Conservation (phyloP, 2,113 vertebrate species). For the Mastomys natalensis region DNA sequence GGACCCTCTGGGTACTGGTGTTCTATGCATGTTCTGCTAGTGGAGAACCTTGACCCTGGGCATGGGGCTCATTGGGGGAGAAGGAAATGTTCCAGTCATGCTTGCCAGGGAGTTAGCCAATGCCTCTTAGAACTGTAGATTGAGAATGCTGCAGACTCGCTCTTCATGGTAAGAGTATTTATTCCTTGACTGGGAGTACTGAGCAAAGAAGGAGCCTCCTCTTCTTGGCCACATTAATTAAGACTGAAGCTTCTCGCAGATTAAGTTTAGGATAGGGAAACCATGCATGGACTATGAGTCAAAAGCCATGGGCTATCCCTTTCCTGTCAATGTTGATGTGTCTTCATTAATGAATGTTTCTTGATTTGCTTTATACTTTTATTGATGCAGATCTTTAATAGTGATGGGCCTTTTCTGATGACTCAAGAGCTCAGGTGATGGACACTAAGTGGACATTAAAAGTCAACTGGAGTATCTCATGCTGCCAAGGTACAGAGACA, state of each 20-base stretch:
- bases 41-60: neutral
- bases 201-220: neutral
- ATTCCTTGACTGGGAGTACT: neutral
- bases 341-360: neutral
- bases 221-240: neutral
- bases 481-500: neutral
- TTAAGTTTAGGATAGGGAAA: neutral
- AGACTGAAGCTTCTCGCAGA: neutral
- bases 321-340: neutral
- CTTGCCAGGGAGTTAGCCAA: neutral
- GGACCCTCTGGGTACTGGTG: neutral
- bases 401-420: neutral
- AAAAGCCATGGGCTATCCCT: neutral
- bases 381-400: neutral
- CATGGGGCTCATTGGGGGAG: neutral
- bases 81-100: neutral
- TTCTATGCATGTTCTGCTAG: neutral
- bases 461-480: neutral
- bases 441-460: neutral
- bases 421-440: neutral
- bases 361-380: neutral
- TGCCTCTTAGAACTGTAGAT: neutral
- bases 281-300: neutral
- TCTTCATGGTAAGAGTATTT: neutral
- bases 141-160: neutral